Evolutionary conservation across 2,888 invertebrate species (phyloP).

Genomic region (Eristalis intricaria): DNA sequence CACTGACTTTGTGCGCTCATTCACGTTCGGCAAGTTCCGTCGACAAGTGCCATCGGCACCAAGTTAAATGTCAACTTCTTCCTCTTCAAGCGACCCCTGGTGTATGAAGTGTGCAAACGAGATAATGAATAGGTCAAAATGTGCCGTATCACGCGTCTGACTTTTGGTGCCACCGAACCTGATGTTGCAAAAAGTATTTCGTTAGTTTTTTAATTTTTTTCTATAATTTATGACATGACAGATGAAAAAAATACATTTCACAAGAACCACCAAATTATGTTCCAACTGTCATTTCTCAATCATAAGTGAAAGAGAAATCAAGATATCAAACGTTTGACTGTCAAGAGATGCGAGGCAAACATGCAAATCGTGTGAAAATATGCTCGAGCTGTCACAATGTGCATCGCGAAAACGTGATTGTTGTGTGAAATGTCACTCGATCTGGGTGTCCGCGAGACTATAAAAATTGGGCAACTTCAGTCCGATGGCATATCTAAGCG

Average conservation of each 20-base stretch:
- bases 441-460: slow-evolving; percentile 24
- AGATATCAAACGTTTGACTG: background rate
- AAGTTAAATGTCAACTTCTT: slow-evolving; percentile 34
- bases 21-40: background rate
- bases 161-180: slow-evolving; percentile 2
- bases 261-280: background rate
- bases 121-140: slow-evolving; percentile 37
- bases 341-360: slow-evolving; percentile 10
- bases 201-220: slow-evolving; percentile 2
- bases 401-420: slow-evolving; percentile 41
- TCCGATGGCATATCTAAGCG: slow-evolving; percentile 23
- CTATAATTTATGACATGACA: slow-evolving; percentile 9
- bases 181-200: background rate
- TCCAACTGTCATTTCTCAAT: slow-evolving; percentile 22
- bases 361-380: slow-evolving; percentile 49
- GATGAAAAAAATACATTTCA: slow-evolving; percentile 3
- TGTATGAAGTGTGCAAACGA: background rate
- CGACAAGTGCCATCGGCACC: slow-evolving; percentile 1
- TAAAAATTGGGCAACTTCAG: slow-evolving; percentile 36
- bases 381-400: slow-evolving; percentile 14
- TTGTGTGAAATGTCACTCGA: slow-evolving; percentile 39
- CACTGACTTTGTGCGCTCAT: slow-evolving; percentile 13
- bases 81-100: slow-evolving; percentile 13
- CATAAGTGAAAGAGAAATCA: background rate
- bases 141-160: background rate